A percentile compares a stretch with the other conserved stretches of the same genome.
Evolutionary conservation across 2,797 vertebrate species (phyloP).

Genomic region (Babyrousa celebensis): DNA sequence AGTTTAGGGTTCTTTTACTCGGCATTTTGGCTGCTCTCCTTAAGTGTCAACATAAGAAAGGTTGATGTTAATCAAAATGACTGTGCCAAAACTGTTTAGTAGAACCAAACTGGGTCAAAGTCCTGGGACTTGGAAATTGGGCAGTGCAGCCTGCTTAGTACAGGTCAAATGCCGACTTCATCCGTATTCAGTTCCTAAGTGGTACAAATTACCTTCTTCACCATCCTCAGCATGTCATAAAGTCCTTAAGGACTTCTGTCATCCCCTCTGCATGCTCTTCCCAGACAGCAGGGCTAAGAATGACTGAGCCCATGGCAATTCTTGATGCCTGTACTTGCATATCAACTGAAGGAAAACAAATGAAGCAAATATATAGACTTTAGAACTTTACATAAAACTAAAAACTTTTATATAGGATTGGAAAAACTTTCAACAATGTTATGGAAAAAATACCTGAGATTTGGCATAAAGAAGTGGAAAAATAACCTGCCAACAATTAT

Average conservation of each 20-base stretch:
- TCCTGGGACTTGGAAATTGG: background rate
- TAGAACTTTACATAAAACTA: conserved; percentile 61
- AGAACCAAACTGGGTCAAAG: conserved; percentile 64
- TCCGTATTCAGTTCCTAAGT: background rate
- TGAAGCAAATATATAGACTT: conserved; percentile 5
- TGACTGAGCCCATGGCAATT: too few relatives aligned
- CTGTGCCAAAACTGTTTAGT: conserved; percentile 59
- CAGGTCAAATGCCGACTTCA: conserved; percentile 12
- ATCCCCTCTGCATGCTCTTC: background rate
- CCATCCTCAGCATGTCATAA: background rate
- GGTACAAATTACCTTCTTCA: background rate
- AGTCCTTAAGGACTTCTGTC: background rate
- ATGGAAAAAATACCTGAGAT: background rate
- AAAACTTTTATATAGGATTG: conserved; percentile 20
- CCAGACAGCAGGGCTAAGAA: background rate
- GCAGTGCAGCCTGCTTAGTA: background rate
- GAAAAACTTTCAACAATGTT: conserved; percentile 35
- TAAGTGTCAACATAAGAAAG: conserved; percentile 69
- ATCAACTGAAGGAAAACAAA: conserved; percentile 58
- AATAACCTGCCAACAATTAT: conserved; percentile 8
- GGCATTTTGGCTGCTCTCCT: too few relatives aligned
- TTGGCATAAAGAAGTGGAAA: conserved; percentile 5
- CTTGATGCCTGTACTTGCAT: background rate
- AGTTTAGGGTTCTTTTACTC: too few relatives aligned
- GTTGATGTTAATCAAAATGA: conserved; percentile 80